Evolutionary conservation across 2,888 invertebrate species (phyloP), one percentile per base, ranked within the genome.

Genomic region (Perizoma affinitatum): DNA sequence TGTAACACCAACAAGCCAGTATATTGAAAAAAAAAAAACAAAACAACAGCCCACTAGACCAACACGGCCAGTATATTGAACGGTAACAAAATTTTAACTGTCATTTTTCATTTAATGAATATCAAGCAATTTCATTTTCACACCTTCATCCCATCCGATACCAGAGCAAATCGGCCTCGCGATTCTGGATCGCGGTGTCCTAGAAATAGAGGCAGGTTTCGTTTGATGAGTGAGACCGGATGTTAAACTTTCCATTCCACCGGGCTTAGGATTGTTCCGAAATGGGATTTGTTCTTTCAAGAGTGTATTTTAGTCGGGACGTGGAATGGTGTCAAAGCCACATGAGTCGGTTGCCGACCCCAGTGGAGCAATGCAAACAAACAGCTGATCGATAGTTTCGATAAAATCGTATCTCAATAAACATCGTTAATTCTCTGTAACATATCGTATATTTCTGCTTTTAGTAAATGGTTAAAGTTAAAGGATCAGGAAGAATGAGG

Each of bases 181-280:
- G 43, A 54, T 47, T 54, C 7, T 46, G 7, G 38, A 11, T 40
- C 50, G 8, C 51, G 43, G 9, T 5, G 5, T 22, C 8, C 46
- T 42, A 51, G 11, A 57, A 38, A 54, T 58, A 58, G 43, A 50
- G 68, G 52, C 50, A 11, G 5, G 10, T 53, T 52, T 57, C 38
- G 49, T 53, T 9, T 41, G 42, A 10, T 34, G 33, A 40, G 42
- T 34, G 48, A 41, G 34, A 50, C 69, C 84, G 83, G 87, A 88
- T 86, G 81, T 82, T 73, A 88, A 91, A 90, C 82, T 90, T 91
- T 91, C 91, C 90, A 87, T 79, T 91, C 91, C 90, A 87, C 79
- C 72, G 77, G 63, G 73, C 72, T 75, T 63, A 81, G 76, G 79
- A 79, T 80, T 76, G 79, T 79, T 77, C 68, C 70, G 73, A 75